Base-by-base conservation (phyloP, 2,113 vertebrate species). In the Pelecanoides urinatrix region DNA sequence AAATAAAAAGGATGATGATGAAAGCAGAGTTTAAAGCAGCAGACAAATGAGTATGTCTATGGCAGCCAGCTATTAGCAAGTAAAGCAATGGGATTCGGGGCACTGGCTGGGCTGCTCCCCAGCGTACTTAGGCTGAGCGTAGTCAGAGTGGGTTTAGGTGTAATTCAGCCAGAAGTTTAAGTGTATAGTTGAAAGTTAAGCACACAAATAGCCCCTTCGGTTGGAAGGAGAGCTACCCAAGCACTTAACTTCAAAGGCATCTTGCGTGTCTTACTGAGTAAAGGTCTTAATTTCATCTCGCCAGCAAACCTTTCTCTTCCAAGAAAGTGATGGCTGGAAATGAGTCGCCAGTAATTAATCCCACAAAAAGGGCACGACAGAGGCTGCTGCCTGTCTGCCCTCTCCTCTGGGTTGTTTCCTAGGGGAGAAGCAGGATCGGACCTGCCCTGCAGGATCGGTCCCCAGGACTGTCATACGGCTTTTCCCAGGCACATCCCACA, bases 11-110 rank as follows among this genome's bases (percentile, higher is more conserved):
- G 62, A 38, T 61, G 65, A 78, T 1, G 23, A 70, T 77, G 79
- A 86, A 91, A 96, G 83, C 0, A 1, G 72, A 50, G 79, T 84
- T 77, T 88, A 92, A 91, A 95, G 93, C 83, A 92, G 47, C 73
- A 62, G 61, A 68, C 32, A 68, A 77, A 77, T 84, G 58, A 90
- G 36, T 50, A 14, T 2, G 4, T 80, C 92, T 82, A 3, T 61
- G 45, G 68, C 83, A 91, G 94, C 62, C 88, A 76, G 82, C 86
- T 89, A 63, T 84, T 85, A 76, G 74, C 75, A 53, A 92, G 88
- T 75, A 66, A 92, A 96, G 78, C 16, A 7, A 26, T 75, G 72
- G 74, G 66, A 34, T 79, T 66, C 3, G 2, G 42, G 70, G 61
- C 75, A 26, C 62, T 78, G 82, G 34, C 79, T 68, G 65, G 50